Base-by-base conservation (phyloP, 1,140 invertebrate genomes). In the Chymomyza costata region DNA sequence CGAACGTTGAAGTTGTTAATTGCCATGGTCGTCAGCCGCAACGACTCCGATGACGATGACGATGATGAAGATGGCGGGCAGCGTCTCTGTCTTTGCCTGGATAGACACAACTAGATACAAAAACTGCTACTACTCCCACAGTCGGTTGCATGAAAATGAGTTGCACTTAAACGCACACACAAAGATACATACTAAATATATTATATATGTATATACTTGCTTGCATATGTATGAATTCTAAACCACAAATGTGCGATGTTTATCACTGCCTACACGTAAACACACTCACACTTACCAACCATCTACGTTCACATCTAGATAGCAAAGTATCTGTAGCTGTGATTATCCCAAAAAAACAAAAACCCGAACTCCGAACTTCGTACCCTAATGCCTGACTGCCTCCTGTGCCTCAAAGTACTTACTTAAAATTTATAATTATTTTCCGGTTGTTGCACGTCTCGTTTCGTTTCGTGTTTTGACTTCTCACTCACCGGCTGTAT, bases 1-100 rank as follows among this genome's bases (percentile, higher is more conserved):
- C 71, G 62, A 78, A 78, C 71, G 71, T 78, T 78, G 71, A 78
- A 78, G 71, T 78, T 78, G 71, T 78, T 78, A 78, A 78, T 78
- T 78, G 71, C 65, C 59, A 34, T 57, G 46, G 52, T 44, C 53
- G 60, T 76, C 69, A 76, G 69, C 70, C 70, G 69, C 69, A 74
- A 74, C 64, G 64, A 71, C 58, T 37, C 38, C 51, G 39, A 40
- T 48, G 30, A 48, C 39, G 28, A 31, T 32, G 31, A 47, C 51
- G 17, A n/a, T n/a, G n/a, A n/a, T n/a, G n/a, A n/a, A n/a, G n/a
- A n/a, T n/a, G n/a, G n/a, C n/a, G n/a, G n/a, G n/a, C n/a, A n/a
- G n/a, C 6, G 13, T 51, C 48, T 54, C 44, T 67, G 34, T 51
- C 11, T 25, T 8, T 21, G 3, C 28, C 39, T 40, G 41, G 38